Evolutionary conservation across 2,888 invertebrate species (phyloP).

Genomic region (Eulithis testata): DNA sequence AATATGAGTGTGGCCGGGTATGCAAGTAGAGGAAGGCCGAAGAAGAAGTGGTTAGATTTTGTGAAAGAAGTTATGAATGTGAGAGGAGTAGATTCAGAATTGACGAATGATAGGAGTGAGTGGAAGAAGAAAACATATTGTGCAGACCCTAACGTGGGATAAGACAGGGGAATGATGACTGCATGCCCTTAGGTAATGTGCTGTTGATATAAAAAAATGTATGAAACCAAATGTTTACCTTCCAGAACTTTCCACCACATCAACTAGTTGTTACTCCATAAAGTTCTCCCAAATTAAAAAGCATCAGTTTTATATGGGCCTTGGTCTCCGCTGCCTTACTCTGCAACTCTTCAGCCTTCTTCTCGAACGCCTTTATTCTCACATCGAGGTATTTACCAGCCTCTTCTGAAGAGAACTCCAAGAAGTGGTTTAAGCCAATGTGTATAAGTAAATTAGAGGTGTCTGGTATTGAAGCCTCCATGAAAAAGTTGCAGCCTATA

Average conservation of each 20-base stretch:
- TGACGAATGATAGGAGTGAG: too few relatives aligned
- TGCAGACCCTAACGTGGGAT: too few relatives aligned
- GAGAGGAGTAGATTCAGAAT: too few relatives aligned
- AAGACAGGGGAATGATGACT: too few relatives aligned
- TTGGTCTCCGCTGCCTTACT: conserved; percentile 89
- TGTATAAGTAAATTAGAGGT: conserved; percentile 87
- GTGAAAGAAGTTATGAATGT: too few relatives aligned
- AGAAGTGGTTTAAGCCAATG: conserved; percentile 90
- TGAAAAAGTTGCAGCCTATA: conserved; percentile 93
- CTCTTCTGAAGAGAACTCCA: conserved; percentile 89
- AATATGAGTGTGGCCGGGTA: too few relatives aligned
- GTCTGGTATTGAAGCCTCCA: conserved; percentile 89
- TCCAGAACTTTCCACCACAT: not conserved
- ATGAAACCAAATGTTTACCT: conserved; percentile 8
- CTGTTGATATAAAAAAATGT: too few relatives aligned
- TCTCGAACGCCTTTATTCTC: conserved; percentile 87
- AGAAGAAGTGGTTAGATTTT: too few relatives aligned
- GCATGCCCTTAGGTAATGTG: too few relatives aligned
- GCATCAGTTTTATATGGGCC: conserved; percentile 90
- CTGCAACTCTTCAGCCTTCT: conserved; percentile 85
- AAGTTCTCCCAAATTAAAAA: conserved; percentile 87
- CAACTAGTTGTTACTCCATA: conserved; percentile 53
- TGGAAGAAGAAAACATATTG: too few relatives aligned
- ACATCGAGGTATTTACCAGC: conserved; percentile 89
- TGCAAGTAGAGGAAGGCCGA: too few relatives aligned